Evolutionary conservation across 2,113 vertebrate genomes (phyloP), one percentile per base, ranked within the genome.

Genomic region (Apodemus speciosus): DNA sequence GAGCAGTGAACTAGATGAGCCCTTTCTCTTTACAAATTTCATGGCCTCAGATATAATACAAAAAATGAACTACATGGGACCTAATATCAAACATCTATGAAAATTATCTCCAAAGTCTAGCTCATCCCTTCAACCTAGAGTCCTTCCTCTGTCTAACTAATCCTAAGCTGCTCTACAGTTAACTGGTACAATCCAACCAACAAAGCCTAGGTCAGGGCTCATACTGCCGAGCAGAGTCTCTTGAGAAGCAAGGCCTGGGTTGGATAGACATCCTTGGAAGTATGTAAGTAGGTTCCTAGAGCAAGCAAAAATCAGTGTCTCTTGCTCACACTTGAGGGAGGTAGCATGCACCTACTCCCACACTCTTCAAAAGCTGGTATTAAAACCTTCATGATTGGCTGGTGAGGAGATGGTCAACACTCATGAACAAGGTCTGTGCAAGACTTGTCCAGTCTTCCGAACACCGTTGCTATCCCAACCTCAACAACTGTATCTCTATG

Each of bases 361-460:
- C 56, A n/a, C 51, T 53, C 11, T 79, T 53, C 18, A n/a, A 56
- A 27, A 73, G 2, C 2, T 5, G 20, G 30, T 16, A 21, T 71
- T 27, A 13, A 91, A 62, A 68, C 10, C 15, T 38, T 4, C 30
- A 1, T 2, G 27, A 58, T 40, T 56, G 49, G 18, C 13, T 2
- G 27, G 60, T 18, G 56, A 51, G 11, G 13, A 20, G 35, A 8
- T 0, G 0, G 30, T 38, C 0, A 1, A 58, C 18, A 15, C 20
- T 23, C 38, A n/a, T 16, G 20, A 58, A 16, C 6, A 32, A 80
- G 32, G 49, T 18, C 40, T 15, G 1, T 2, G 6, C 49, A 60
- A 43, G 27, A 15, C 38, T 35, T 3, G 7, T 51, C 69, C 27
- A 38, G 0, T 9, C 14, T 43, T 9, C 11, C 68, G 43, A 40